These are phyloP conservation scores for Branchellion lobata DNA, from an alignment of 2,888 invertebrate genomes.

Conservation along the genomic window DNA sequence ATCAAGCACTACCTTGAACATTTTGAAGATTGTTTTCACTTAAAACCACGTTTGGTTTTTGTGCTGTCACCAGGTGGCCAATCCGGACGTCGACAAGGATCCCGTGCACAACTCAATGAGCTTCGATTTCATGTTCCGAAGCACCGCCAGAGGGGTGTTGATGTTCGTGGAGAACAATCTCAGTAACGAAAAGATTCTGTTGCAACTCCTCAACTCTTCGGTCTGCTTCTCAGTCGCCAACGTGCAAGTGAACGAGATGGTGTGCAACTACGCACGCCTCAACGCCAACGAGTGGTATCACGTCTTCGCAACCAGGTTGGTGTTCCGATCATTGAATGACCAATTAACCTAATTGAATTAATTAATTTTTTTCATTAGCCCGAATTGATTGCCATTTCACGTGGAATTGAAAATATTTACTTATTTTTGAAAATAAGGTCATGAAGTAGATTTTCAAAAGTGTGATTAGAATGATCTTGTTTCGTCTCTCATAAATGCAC, in stretches of 20 bases:
- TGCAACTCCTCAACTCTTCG: slow-evolving; percentile 50
- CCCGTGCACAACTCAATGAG: slow-evolving; percentile 49
- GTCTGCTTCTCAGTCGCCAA: slow-evolving; percentile 53
- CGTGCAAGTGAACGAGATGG: slow-evolving; percentile 37
- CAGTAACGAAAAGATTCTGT: slow-evolving; percentile 48
- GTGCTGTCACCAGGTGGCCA: slow-evolving; percentile 27
- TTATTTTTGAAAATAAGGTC: neutral
- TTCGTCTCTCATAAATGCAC: too few species aligned
- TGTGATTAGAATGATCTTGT: too few species aligned
- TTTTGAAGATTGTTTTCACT: too few species aligned
- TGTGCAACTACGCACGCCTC: slow-evolving; percentile 49
- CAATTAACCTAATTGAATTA: neutral
- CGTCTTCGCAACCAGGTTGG: slow-evolving; percentile 53
- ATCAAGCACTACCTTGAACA: too few species aligned
- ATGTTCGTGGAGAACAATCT: slow-evolving; percentile 53
- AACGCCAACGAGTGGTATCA: slow-evolving; percentile 53
- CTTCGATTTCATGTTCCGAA: slow-evolving; percentile 50
- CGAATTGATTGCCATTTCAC: neutral
- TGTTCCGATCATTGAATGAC: neutral
- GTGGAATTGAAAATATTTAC: neutral
- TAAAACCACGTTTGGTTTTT: too few species aligned
- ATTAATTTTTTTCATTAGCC: neutral
- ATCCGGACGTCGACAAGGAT: slow-evolving; percentile 45
- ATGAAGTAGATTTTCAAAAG: neutral
- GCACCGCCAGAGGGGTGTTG: slow-evolving; percentile 49